phyloP scores from a whole-genome alignment of 2,888 invertebrate species.

The Lacanobia wlatinum region DNA sequence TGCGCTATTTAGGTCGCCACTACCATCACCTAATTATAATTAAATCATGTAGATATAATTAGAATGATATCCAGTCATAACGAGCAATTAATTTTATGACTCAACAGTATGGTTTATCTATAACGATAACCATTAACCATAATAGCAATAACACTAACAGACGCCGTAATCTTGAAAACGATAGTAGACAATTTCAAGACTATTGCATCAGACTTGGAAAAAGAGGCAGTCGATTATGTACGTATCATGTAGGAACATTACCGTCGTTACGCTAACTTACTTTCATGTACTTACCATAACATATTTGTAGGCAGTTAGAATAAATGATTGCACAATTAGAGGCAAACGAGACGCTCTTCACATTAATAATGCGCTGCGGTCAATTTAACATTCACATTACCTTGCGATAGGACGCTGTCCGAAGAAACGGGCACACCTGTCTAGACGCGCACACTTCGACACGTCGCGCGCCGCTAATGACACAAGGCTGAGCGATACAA shows the following conservation, averaged over 20 bases:
- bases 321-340: conserved; percentile 74
- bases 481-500: conserved; percentile 69
- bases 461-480: conserved; percentile 69
- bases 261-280: conserved; percentile 68
- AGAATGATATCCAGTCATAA: conserved; percentile 27
- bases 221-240: conserved; percentile 36
- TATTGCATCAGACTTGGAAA: conserved; percentile 49
- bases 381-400: conserved; percentile 79
- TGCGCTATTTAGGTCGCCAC: conserved; percentile 2
- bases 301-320: conserved; percentile 71
- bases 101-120: conserved; percentile 42
- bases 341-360: conserved; percentile 74
- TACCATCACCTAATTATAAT: conserved; percentile 29
- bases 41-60: conserved; percentile 26
- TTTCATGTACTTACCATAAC: conserved; percentile 66
- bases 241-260: conserved; percentile 53
- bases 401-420: conserved; percentile 64
- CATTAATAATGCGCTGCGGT: conserved; percentile 76
- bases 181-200: conserved; percentile 41
- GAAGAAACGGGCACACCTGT: conserved; percentile 71
- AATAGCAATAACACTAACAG: conserved; percentile 25
- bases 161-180: conserved; percentile 33
- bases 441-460: conserved; percentile 64
- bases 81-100: conserved; percentile 40
- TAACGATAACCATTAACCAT: conserved; percentile 44